phyloP scores from a whole-genome alignment of 2,888 invertebrate genomes.

The Stictocephala bisonia region DNA sequence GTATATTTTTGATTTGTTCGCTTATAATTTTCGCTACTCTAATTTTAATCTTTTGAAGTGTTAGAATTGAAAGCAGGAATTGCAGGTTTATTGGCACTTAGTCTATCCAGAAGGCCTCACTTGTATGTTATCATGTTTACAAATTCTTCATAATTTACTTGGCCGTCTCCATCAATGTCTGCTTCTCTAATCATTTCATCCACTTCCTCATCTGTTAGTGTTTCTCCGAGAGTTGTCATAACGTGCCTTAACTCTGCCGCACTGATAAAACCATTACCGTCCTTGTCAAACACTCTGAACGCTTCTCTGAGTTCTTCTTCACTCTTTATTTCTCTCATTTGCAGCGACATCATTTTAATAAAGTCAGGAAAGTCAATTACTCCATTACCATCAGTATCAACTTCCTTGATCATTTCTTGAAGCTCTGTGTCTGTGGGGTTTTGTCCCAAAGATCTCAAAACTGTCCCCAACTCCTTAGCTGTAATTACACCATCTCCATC shows the following conservation, averaged over 20 bases:
- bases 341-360: neutral
- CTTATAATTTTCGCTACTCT: too few species aligned
- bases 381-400: constrained; percentile 86
- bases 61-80: neutral
- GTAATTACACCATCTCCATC: constrained; percentile 99
- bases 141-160: neutral
- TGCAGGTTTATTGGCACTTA: neutral
- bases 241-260: constrained; percentile 28
- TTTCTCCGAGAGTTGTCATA: constrained; percentile 24
- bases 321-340: constrained; percentile 11
- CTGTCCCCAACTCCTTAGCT: constrained; percentile 98
- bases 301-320: constrained; percentile 16
- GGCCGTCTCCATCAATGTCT: constrained; percentile 17
- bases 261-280: constrained; percentile 18
- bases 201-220: constrained; percentile 17
- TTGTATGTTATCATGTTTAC: too few species aligned
- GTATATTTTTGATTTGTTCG: too few species aligned
- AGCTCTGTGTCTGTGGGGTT: constrained; percentile 99
- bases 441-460: constrained; percentile 98
- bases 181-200: constrained; percentile 27
- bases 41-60: too few species aligned
- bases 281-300: constrained; percentile 33
- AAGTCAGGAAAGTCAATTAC: neutral
- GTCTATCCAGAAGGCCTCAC: too few species aligned
- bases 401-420: constrained; percentile 99